phyloP scores from a whole-genome alignment of 2,797 vertebrate species.

The Lagorchestes hirsutus region DNA sequence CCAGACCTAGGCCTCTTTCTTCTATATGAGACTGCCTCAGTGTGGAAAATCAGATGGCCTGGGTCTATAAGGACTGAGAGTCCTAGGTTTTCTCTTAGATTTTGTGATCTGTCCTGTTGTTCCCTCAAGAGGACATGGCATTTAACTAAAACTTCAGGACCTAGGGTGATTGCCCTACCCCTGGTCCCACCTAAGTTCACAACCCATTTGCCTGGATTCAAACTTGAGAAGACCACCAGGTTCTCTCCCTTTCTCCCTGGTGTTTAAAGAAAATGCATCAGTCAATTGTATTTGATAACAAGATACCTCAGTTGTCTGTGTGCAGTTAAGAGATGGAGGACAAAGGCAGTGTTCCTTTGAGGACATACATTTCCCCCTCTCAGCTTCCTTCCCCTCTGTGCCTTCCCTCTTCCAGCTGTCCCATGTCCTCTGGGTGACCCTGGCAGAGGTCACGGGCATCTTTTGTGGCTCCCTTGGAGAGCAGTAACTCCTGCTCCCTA shows the following conservation, averaged over 20 bases:
- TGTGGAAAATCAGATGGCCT: neutral
- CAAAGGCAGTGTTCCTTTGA: neutral
- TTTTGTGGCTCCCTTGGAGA: neutral
- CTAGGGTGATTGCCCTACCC: neutral
- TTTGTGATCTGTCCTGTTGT: neutral
- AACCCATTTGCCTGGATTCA: neutral
- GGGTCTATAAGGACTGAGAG: neutral
- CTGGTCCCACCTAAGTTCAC: neutral
- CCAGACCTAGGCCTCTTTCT: neutral
- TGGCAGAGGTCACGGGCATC: neutral
- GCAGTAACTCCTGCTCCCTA: neutral
- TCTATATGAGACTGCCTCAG: neutral
- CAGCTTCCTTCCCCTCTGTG: neutral
- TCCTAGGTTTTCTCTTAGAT: neutral
- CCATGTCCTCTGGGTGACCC: neutral
- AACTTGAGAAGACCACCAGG: neutral
- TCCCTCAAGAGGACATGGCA: neutral
- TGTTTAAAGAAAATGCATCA: neutral
- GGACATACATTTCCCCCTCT: neutral
- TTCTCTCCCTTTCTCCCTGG: slow-evolving; percentile 2
- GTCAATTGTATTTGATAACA: slow-evolving; percentile 19
- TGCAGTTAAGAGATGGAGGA: neutral
- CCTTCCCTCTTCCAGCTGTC: neutral
- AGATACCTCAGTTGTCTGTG: neutral
- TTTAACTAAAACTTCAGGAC: neutral